Evolutionary conservation across 2,797 vertebrate species (phyloP).

Genomic region (Acrossocheilus fasciatus): DNA sequence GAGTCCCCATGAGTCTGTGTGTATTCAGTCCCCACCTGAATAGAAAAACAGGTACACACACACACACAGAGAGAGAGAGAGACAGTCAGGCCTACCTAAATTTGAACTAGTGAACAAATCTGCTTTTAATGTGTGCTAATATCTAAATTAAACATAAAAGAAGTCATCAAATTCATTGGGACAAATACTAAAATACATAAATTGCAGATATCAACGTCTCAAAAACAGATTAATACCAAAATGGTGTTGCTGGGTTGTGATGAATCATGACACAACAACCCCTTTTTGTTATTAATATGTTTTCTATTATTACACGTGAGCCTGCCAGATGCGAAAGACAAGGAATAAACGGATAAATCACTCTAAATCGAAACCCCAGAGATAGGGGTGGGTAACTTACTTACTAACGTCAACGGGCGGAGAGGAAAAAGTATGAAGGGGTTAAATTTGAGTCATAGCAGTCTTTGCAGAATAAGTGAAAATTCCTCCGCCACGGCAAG

Average conservation of each 20-base stretch:
- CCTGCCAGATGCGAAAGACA: not conserved
- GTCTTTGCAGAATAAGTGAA: conserved; percentile 77
- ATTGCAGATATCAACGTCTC: not conserved
- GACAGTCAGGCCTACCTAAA: not conserved
- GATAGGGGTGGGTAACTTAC: conserved; percentile 49
- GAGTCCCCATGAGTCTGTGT: too few relatives aligned
- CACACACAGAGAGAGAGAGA: too few relatives aligned
- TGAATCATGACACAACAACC: not conserved
- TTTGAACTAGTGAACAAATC: not conserved
- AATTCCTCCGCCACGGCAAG: conserved; percentile 83
- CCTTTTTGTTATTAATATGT: not conserved
- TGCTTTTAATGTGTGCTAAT: not conserved
- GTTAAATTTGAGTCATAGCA: conserved; percentile 83
- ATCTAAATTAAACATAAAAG: not conserved
- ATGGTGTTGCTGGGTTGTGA: not conserved
- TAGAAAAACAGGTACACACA: not conserved
- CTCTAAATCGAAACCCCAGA: conserved; percentile 31
- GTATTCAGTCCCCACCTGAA: too few relatives aligned
- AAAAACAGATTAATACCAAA: not conserved
- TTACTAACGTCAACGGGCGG: conserved; percentile 60
- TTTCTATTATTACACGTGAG: not conserved
- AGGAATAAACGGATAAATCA: not conserved
- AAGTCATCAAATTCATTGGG: not conserved
- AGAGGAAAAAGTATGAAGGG: conserved; percentile 68
- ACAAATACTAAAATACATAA: not conserved